phyloP scores from a whole-genome alignment of 2,888 invertebrate species.

The Sinelater perroti region DNA sequence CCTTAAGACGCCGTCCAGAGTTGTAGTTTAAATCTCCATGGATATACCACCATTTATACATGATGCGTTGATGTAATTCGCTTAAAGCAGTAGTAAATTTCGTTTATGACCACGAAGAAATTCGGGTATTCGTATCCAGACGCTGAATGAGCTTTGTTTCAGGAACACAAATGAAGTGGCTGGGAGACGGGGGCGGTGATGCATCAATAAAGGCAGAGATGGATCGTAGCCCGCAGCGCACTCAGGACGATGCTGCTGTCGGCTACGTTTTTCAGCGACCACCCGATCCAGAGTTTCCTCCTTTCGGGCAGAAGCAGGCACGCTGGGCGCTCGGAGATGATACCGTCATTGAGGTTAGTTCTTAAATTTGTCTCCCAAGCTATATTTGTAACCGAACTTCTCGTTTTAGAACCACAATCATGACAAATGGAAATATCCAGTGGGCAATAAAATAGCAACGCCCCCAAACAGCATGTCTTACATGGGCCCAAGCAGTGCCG shows the following conservation, averaged over 20 bases:
- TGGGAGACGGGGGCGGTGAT: conserved; percentile 75
- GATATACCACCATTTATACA: conserved; percentile 1
- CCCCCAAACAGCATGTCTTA: conserved; percentile 61
- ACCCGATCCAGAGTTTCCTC: conserved; percentile 82
- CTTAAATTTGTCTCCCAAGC: no score
- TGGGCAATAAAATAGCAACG: conserved; percentile 65
- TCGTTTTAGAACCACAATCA: conserved; percentile 77
- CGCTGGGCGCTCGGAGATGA: conserved; percentile 93
- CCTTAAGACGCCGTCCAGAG: background rate
- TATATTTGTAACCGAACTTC: background rate
- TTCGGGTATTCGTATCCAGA: background rate
- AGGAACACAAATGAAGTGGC: conserved; percentile 79
- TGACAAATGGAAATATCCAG: conserved; percentile 86
- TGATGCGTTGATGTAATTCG: no score
- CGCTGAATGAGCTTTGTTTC: conserved; percentile 4
- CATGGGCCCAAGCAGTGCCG: conserved; percentile 65
- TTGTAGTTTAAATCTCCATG: background rate
- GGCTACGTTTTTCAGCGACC: conserved; percentile 91
- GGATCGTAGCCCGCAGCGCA: conserved; percentile 74
- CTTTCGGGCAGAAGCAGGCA: conserved; percentile 74
- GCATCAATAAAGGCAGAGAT: conserved; percentile 67
- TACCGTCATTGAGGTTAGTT: conserved; percentile 83
- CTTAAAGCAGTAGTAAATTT: no score
- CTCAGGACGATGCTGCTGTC: conserved; percentile 91
- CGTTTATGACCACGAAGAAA: no score